phyloP scores from a whole-genome alignment of 2,113 vertebrate species.

The Corythoichthys haematopterus region DNA sequence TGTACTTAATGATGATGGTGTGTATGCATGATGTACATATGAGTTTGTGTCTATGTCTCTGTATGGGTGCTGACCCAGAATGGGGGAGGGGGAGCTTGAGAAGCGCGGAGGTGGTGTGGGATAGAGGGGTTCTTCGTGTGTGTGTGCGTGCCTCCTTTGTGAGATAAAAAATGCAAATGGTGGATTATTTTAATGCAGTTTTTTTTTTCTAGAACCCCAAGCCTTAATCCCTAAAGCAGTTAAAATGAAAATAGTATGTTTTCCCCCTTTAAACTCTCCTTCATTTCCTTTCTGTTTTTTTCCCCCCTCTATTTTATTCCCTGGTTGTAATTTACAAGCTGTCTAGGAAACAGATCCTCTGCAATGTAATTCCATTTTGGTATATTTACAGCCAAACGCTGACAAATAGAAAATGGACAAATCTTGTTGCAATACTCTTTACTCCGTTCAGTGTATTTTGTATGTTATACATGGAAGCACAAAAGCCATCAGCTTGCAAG shows the following conservation, averaged over 20 bases:
- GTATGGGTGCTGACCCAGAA: constrained; percentile 31
- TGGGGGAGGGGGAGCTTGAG: constrained; percentile 52
- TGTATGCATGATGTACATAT: constrained; percentile 40
- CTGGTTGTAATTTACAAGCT: constrained; percentile 61
- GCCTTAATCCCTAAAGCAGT: constrained; percentile 70
- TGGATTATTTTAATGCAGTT: constrained; percentile 74
- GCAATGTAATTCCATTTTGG: constrained; percentile 51
- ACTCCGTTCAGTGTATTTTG: constrained; percentile 18
- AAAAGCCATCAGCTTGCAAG: background rate
- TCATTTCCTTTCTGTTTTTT: constrained; percentile 14
- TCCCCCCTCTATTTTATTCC: constrained; percentile 8
- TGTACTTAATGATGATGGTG: constrained; percentile 56
- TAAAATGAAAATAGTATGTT: constrained; percentile 70
- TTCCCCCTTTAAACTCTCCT: constrained; percentile 47
- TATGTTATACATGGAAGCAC: constrained; percentile 21
- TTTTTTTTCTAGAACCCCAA: constrained; percentile 46
- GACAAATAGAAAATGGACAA: constrained; percentile 40
- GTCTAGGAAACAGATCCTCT: constrained; percentile 63
- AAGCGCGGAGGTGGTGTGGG: constrained; percentile 24
- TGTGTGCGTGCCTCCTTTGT: constrained; percentile 64
- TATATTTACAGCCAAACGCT: constrained; percentile 52
- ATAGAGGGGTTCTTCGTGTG: constrained; percentile 45
- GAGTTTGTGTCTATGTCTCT: constrained; percentile 24
- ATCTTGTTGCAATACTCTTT: constrained; percentile 15
- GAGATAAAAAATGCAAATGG: constrained; percentile 75